A percentile compares a stretch with the other conserved stretches of the same genome.
Evolutionary conservation across 2,113 vertebrate genomes (phyloP).

Genomic region (Aix galericulata): DNA sequence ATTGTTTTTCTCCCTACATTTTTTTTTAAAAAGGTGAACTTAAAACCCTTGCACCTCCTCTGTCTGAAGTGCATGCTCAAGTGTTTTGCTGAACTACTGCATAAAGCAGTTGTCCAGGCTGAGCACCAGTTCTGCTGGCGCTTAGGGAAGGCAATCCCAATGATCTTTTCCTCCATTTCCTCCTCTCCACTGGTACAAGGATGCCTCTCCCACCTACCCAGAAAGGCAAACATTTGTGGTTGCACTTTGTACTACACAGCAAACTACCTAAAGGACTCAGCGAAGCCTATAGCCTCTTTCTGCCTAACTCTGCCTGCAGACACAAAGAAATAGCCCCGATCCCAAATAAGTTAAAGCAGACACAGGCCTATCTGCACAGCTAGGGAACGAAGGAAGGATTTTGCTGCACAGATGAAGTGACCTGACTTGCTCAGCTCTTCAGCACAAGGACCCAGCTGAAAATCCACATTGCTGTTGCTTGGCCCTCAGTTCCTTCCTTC

Average conservation of each 20-base stretch:
- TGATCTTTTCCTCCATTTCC: background rate
- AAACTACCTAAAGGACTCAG: background rate
- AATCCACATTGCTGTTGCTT: background rate
- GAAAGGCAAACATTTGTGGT: background rate
- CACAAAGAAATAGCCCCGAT: background rate
- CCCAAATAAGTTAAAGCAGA: background rate
- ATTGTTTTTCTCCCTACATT: accelerated
- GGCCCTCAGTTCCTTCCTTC: background rate
- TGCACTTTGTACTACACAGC: background rate
- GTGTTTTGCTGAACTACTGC: background rate
- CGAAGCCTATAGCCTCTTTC: background rate
- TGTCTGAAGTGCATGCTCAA: accelerated
- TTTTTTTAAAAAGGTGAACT: background rate
- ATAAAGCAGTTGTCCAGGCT: background rate
- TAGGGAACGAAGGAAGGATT: background rate
- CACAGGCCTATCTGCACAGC: background rate
- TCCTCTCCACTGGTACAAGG: background rate
- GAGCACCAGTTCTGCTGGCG: background rate
- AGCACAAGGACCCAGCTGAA: background rate
- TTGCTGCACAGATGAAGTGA: background rate
- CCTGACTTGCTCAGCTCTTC: background rate
- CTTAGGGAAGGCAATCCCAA: background rate
- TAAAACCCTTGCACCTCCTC: background rate
- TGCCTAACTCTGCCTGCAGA: background rate
- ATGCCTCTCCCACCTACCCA: background rate